Evolutionary conservation across 2,113 vertebrate genomes (phyloP), one percentile per base, ranked within the genome.

Genomic region (Eonycteris spelaea): DNA sequence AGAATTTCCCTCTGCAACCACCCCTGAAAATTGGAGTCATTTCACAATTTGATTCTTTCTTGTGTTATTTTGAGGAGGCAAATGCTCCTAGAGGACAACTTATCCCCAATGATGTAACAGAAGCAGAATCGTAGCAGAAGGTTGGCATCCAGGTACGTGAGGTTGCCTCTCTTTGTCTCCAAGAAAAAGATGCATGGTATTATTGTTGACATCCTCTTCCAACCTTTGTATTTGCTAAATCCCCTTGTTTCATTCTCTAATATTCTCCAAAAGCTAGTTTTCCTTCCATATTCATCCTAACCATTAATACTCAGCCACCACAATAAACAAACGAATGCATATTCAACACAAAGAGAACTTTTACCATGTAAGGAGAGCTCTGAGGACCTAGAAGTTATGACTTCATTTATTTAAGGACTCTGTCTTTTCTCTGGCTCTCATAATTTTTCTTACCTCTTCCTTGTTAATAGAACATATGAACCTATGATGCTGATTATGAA

Each of bases 1-100:
- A 93, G 35, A 93, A 51, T 83, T 68, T 89, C 55, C 51, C 40
- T 63, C 21, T 63, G 38, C 57, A 95, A 59, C 7, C n/a, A 80
- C 0, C 2, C 78, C 35, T 77, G 73, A 45, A 51, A 82, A 79
- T 22, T 78, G 21, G 40, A n/a, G 13, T 65, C 22, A 86, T 80
- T 91, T 63, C 35, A 94, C 16, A 74, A 43, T 57, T 61, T 91
- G 15, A 71, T 59, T 90, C 73, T 85, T 97, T 90, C 35, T 48
- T 89, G 5, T 70, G 12, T 45, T 89, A 51, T 94, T 35, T 88
- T 53, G 38, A 82, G 38, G 40, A 28, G 22, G 57, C 35, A 74
- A 86, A 90, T 68, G 11, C 30, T 94, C 43, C 45, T 75, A 90
- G 59, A 84, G 48, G 45, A 57, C 28, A 45, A 65, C 14, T 90